These are phyloP conservation scores for Sebastes trivittatus DNA, from an alignment of 2,797 vertebrate genomes.

Conservation along the genomic window DNA sequence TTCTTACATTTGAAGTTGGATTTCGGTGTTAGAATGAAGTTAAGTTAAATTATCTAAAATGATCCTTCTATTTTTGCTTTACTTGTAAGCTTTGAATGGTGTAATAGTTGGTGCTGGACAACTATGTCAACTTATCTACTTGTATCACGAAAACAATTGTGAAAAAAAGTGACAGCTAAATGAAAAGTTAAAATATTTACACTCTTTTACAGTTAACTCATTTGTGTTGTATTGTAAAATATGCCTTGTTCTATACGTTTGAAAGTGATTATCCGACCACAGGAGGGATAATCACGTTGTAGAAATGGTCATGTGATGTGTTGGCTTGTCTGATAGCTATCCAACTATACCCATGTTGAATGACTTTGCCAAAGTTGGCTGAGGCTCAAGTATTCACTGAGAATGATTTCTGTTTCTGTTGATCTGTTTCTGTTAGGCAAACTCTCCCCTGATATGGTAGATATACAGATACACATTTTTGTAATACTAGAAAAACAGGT, in stretches of 20 bases:
- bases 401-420: neutral
- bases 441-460: neutral
- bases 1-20: neutral
- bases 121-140: neutral
- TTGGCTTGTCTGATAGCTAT: conserved; percentile 21
- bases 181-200: neutral
- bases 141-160: neutral
- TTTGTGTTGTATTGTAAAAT: neutral
- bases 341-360: neutral
- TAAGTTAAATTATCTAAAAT: no score
- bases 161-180: neutral
- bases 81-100: neutral
- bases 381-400: neutral
- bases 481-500: neutral
- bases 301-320: conserved; percentile 55
- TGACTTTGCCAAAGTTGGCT: conserved; percentile 29
- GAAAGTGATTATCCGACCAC: conserved; percentile 2
- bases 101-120: neutral
- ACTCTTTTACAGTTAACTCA: neutral
- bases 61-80: conserved; percentile 8
- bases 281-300: conserved; percentile 38
- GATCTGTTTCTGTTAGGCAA: neutral
- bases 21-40: neutral
- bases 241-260: neutral
- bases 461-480: neutral